phyloP scores from a whole-genome alignment of 2,113 vertebrate genomes.

The Geothlypis trichas region DNA sequence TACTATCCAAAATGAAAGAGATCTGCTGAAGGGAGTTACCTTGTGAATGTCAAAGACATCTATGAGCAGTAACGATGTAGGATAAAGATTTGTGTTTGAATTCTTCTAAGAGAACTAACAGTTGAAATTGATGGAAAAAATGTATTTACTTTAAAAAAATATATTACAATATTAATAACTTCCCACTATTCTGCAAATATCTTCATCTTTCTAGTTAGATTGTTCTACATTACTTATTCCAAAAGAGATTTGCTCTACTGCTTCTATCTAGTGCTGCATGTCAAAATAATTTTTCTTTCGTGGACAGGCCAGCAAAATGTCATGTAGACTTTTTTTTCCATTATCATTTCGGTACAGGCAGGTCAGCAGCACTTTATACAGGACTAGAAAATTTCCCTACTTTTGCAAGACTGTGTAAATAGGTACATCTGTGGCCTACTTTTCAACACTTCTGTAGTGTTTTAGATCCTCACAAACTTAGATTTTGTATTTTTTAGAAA shows the following conservation, averaged over 20 bases:
- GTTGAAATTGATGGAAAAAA: neutral
- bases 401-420: constrained; percentile 18
- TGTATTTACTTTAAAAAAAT: neutral
- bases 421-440: neutral
- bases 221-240: constrained; percentile 13
- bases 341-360: neutral
- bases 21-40: neutral
- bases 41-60: neutral
- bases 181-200: constrained; percentile 4
- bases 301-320: constrained; percentile 35
- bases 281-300: constrained; percentile 38
- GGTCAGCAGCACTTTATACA: constrained; percentile 3
- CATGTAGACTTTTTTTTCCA: constrained; percentile 12
- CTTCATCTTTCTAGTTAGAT: constrained; percentile 24
- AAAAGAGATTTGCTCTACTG: constrained; percentile 37
- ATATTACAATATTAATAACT: constrained; percentile 34
- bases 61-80: neutral
- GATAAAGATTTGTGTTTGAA: neutral
- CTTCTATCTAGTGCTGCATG: constrained; percentile 14
- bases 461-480: neutral
- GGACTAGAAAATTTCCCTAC: neutral
- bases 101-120: neutral
- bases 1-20: neutral
- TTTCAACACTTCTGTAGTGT: neutral
- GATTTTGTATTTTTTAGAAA: neutral